phyloP scores from a whole-genome alignment of 1,140 invertebrate genomes.

The Eriocheir sinensis region DNA sequence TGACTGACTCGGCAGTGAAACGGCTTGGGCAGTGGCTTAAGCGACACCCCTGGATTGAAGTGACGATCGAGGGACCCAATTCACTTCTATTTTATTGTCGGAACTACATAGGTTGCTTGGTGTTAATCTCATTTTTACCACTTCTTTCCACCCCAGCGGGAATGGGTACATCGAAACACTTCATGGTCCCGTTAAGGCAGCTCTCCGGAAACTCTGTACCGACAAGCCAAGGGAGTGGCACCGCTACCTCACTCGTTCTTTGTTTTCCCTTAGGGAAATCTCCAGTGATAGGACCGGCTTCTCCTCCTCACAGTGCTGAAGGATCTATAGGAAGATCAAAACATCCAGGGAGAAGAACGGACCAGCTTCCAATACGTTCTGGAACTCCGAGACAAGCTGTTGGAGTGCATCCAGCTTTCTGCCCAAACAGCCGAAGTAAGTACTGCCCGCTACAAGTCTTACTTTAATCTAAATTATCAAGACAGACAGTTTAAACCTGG shows the following conservation, averaged over 20 bases:
- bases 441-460: background rate
- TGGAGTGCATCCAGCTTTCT: background rate
- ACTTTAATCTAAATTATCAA: constrained; percentile 35
- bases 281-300: background rate
- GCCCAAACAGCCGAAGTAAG: constrained; percentile 38
- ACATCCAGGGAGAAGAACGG: background rate
- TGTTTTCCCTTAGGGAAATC: constrained; percentile 39
- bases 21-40: no score
- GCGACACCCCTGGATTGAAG: no score
- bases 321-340: constrained; percentile 15
- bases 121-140: background rate
- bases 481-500: background rate
- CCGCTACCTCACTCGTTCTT: background rate
- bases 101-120: background rate
- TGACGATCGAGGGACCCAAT: constrained; percentile 39
- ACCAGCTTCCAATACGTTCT: constrained; percentile 30
- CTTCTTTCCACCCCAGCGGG: background rate
- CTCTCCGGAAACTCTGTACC: background rate
- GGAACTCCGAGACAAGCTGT: background rate
- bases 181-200: constrained; percentile 18
- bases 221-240: constrained; percentile 19
- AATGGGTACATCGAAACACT: constrained; percentile 31
- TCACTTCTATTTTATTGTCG: background rate
- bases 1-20: no score
- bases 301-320: background rate